A percentile compares a stretch with the other conserved stretches of the same genome.
These are phyloP conservation scores for Aricia agestis DNA, from an alignment of 1,140 invertebrate species.

Conservation along the genomic window DNA sequence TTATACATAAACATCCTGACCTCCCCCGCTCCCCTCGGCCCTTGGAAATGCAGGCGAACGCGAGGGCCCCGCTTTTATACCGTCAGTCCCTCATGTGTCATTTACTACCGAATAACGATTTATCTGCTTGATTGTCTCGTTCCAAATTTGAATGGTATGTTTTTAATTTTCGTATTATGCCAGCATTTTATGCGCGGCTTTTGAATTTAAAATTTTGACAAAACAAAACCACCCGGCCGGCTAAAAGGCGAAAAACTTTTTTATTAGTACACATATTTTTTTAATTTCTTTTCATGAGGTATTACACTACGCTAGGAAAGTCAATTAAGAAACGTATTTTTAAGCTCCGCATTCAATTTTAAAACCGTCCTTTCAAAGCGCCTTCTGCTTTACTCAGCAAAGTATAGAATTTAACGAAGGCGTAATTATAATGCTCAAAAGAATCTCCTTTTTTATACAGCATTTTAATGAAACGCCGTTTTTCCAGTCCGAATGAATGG, in stretches of 20 bases:
- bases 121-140: constrained; percentile 33
- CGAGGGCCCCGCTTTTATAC: constrained; percentile 40
- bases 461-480: constrained; percentile 61
- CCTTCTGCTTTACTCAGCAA: constrained; percentile 62
- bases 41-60: constrained; percentile 42
- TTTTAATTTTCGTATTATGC: background rate
- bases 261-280: constrained; percentile 20
- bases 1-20: constrained; percentile 59
- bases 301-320: constrained; percentile 49
- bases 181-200: background rate
- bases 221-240: background rate
- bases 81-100: constrained; percentile 57
- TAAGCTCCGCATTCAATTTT: constrained; percentile 55
- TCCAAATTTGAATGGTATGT: background rate
- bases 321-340: constrained; percentile 57
- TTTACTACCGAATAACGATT: constrained; percentile 51
- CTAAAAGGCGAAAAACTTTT: background rate
- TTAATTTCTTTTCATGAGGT: constrained; percentile 39
- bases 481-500: constrained; percentile 50
- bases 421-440: constrained; percentile 69
- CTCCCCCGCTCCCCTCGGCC: constrained; percentile 39
- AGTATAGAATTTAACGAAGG: constrained; percentile 68
- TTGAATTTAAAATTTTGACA: background rate
- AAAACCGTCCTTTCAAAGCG: constrained; percentile 58
- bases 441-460: constrained; percentile 54